Evolutionary conservation across 1,140 invertebrate species (phyloP).

Genomic region (Brachionus rotundiformis): DNA sequence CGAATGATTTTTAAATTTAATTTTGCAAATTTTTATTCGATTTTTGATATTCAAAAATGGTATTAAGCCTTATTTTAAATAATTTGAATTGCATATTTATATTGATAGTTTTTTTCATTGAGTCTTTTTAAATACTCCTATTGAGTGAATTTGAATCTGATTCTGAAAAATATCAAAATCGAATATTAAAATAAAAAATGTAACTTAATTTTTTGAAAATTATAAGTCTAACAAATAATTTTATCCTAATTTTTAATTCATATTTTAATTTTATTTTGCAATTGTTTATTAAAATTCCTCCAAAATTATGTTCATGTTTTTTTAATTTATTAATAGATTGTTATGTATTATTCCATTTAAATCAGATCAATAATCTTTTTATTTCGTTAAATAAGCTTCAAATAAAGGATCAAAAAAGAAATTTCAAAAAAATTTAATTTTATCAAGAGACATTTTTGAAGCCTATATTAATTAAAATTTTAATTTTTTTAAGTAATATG

Average conservation of each 20-base stretch:
- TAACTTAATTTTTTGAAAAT: no score
- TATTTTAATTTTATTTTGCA: slow-evolving; percentile 7
- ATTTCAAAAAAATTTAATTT: background rate
- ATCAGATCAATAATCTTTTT: background rate
- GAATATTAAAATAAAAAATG: no score
- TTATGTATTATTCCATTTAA: background rate
- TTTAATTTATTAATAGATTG: background rate
- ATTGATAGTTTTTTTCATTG: no score
- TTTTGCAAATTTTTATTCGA: background rate
- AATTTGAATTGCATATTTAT: no score
- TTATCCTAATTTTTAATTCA: background rate
- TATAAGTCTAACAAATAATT: background rate
- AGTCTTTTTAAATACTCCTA: no score
- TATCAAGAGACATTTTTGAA: background rate
- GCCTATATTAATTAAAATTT: background rate
- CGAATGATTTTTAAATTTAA: background rate
- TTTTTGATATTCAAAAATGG: no score
- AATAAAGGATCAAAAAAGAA: no score
- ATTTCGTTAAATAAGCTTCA: no score
- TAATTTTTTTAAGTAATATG: slow-evolving; percentile 13
- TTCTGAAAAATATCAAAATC: no score
- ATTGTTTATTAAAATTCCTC: background rate
- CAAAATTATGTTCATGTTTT: background rate
- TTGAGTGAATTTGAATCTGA: no score
- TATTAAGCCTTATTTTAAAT: no score